Evolutionary conservation across 2,888 invertebrate genomes (phyloP).

Genomic region (Agrotis segetum): DNA sequence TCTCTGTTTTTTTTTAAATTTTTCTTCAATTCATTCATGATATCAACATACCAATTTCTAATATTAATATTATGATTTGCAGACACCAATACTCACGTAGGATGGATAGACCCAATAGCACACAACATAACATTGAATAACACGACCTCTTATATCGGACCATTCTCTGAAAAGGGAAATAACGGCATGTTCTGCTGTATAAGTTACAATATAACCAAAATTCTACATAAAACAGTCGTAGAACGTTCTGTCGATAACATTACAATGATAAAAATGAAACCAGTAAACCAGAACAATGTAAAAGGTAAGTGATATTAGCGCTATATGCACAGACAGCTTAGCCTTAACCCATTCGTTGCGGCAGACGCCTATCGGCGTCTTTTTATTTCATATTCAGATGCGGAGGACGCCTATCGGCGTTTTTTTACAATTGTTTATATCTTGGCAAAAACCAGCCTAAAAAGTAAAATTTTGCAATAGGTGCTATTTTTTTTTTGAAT

Average conservation of each 20-base stretch:
- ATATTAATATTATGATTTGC: constrained; percentile 11
- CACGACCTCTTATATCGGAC: fast-evolving
- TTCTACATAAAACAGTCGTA: fast-evolving
- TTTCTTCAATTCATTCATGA: no score
- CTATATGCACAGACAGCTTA: no score
- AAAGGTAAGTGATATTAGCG: background rate
- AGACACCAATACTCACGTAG: background rate
- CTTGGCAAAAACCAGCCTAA: no score
- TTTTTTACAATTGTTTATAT: no score
- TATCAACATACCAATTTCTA: background rate
- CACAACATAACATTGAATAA: background rate
- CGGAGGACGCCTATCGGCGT: no score
- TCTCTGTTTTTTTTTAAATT: no score
- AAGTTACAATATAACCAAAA: fast-evolving
- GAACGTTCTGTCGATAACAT: background rate
- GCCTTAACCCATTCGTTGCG: no score
- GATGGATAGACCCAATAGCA: constrained; percentile 4
- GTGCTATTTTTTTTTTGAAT: no score
- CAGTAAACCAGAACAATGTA: background rate
- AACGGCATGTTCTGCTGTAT: constrained; percentile 16
- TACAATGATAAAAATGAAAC: background rate
- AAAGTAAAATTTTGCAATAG: no score
- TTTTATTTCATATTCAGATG: no score
- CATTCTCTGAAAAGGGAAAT: fast-evolving
- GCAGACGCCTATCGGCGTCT: no score